These are phyloP conservation scores for Cladorhizidae sp. DNA, from an alignment of 37 sponge, comb jelly and placozoan species.

Conservation along the genomic window DNA sequence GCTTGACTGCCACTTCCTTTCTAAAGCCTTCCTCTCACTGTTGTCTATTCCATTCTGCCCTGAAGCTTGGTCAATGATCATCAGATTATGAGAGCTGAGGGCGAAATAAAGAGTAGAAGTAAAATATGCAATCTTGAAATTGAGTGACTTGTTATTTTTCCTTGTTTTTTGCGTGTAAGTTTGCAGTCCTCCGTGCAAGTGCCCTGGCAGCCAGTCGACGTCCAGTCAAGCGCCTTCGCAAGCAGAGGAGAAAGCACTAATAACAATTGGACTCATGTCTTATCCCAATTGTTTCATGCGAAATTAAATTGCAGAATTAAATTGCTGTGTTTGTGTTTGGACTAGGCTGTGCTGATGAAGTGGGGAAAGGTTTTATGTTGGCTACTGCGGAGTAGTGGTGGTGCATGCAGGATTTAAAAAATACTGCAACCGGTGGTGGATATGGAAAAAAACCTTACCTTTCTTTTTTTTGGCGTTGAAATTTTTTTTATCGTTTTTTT, in stretches of 20 bases:
- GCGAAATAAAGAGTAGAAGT: not conserved
- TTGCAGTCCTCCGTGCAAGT: constrained; percentile 75
- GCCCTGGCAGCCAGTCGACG: constrained; percentile 61
- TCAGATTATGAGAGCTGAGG: constrained; percentile 85
- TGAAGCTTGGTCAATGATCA: constrained; percentile 38
- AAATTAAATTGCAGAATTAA: no score
- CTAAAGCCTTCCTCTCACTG: not conserved
- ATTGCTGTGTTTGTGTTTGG: no score
- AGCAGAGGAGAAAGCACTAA: constrained; percentile 22
- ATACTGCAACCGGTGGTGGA: no score
- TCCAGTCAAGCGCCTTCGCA: constrained; percentile 38
- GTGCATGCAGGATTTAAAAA: no score
- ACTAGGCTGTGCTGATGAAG: no score
- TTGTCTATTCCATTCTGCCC: constrained; percentile 1
- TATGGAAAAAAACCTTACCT: no score
- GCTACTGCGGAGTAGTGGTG: no score
- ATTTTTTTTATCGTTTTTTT: no score
- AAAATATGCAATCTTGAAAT: not conserved
- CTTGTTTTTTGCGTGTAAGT: constrained; percentile 16
- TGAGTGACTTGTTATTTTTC: not conserved
- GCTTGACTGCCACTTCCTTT: not conserved
- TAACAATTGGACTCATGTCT: not conserved
- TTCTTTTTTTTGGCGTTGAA: no score
- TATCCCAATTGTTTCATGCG: not conserved
- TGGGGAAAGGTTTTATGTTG: no score